phyloP scores from a whole-genome alignment of 2,888 invertebrate genomes.

The Drosophila mettleri region DNA sequence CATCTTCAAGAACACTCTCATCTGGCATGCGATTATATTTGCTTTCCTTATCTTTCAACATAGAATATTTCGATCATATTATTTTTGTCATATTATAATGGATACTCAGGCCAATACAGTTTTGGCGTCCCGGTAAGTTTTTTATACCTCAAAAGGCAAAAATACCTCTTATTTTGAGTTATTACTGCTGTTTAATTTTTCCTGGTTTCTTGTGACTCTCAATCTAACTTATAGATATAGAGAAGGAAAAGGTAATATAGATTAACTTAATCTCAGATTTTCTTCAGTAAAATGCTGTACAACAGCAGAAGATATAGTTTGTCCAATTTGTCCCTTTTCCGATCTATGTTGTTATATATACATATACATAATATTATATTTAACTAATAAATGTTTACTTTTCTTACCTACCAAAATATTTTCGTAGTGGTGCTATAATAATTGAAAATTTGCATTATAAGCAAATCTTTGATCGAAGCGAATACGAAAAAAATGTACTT shows the following conservation, averaged over 20 bases:
- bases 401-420: no score
- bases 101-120: conserved; percentile 97
- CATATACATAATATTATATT: neutral
- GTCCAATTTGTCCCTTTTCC: no score
- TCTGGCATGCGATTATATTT: conserved; percentile 98
- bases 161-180: no score
- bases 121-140: conserved; percentile 92
- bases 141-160: no score
- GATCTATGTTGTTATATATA: no score
- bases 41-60: conserved; percentile 95
- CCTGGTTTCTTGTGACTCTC: no score
- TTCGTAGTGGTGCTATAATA: conserved; percentile 92
- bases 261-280: no score
- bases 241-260: no score
- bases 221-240: no score
- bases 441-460: conserved; percentile 95
- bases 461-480: conserved; percentile 93
- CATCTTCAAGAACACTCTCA: conserved; percentile 87
- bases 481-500: conserved; percentile 92
- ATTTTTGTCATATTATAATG: conserved; percentile 98
- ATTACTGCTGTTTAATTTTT: no score
- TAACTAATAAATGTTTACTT: neutral
- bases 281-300: no score
- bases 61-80: conserved; percentile 96
- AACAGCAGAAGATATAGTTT: no score